phyloP scores from a whole-genome alignment of 2,888 invertebrate genomes.

The Dendrolimus houi region DNA sequence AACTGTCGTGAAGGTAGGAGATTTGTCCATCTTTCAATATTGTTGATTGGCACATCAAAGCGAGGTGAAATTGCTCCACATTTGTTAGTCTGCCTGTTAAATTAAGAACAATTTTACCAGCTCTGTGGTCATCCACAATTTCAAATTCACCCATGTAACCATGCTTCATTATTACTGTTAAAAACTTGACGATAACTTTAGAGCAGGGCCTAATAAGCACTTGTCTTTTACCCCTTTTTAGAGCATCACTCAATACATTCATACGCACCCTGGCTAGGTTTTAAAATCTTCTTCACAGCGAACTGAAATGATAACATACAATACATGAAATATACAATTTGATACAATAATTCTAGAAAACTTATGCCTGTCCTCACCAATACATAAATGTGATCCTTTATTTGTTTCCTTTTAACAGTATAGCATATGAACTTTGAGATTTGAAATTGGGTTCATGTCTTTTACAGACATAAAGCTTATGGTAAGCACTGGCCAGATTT shows the following conservation, averaged over 20 bases:
- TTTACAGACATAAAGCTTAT: too few species aligned
- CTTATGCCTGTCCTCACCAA: too few species aligned
- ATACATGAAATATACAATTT: too few species aligned
- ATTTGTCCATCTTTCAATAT: slow-evolving; percentile 99
- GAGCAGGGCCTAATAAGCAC: slow-evolving; percentile 98
- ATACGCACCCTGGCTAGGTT: slow-evolving; percentile 97
- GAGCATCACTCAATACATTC: slow-evolving; percentile 99
- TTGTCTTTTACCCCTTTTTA: slow-evolving; percentile 98
- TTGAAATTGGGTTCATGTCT: too few species aligned
- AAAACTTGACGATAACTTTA: slow-evolving; percentile 98
- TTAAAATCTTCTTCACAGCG: slow-evolving; percentile 63
- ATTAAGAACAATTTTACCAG: slow-evolving; percentile 99
- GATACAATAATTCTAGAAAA: too few species aligned
- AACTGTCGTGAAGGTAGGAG: slow-evolving; percentile 99
- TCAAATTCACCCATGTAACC: slow-evolving; percentile 99
- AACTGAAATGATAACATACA: slow-evolving; percentile 65
- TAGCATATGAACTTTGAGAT: too few species aligned
- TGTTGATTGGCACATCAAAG: slow-evolving; percentile 96
- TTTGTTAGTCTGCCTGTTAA: slow-evolving; percentile 98
- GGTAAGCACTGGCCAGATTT: too few species aligned
- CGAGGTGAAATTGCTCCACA: slow-evolving; percentile 99
- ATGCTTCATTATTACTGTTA: slow-evolving; percentile 99
- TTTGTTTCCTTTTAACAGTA: too few species aligned
- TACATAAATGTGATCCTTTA: too few species aligned
- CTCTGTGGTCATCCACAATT: slow-evolving; percentile 99